Percentiles rank a stretch among this genome's conserved stretches.
Evolutionary conservation across 1,140 invertebrate species (phyloP).

Genomic region (Pristionchus pacificus): DNA sequence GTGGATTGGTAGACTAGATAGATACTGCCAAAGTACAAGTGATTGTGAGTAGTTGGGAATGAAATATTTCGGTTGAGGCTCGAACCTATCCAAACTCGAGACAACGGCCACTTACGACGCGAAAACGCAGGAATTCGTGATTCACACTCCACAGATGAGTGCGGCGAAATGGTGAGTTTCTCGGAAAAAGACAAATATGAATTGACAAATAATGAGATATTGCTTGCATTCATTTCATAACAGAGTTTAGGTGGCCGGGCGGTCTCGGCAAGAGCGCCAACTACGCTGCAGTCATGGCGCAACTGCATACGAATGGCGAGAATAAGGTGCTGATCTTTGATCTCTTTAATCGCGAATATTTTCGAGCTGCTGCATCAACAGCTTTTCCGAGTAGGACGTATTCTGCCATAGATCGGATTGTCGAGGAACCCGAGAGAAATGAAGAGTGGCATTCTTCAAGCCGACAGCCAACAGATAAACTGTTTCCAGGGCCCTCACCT

Average conservation of each 20-base stretch:
- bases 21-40: not conserved
- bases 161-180: constrained; percentile 83
- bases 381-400: too few species aligned
- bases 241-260: constrained; percentile 60
- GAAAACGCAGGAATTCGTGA: constrained; percentile 75
- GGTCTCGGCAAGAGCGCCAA: constrained; percentile 81
- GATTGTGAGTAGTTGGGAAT: not conserved
- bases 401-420: too few species aligned
- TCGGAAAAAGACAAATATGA: constrained; percentile 81
- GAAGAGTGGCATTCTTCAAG: too few species aligned
- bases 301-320: constrained; percentile 77
- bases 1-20: not conserved
- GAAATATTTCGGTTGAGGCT: constrained; percentile 59
- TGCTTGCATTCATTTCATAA: not conserved
- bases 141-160: constrained; percentile 79
- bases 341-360: too few species aligned
- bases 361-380: too few species aligned
- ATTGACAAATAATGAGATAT: too few species aligned
- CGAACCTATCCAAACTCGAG: constrained; percentile 82
- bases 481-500: constrained; percentile 80
- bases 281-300: constrained; percentile 78
- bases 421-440: too few species aligned
- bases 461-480: too few species aligned
- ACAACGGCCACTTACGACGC: constrained; percentile 85
- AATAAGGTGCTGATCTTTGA: too few species aligned